Base-by-base conservation (phyloP, 2,797 vertebrate species). In the Cephalopachus bancanus region DNA sequence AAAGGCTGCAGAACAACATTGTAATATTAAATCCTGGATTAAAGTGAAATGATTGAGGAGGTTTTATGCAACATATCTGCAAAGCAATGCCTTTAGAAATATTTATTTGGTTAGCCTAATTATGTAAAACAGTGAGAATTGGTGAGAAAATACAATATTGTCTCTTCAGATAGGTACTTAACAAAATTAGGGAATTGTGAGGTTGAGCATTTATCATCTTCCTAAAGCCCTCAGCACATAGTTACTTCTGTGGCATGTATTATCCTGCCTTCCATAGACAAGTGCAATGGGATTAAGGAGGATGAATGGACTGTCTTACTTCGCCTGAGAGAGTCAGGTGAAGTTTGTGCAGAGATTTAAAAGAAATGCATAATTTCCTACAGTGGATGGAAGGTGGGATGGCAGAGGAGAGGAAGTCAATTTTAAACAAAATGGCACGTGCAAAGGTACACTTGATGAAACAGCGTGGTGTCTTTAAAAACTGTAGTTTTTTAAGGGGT, bases 31-130 rank as follows among this genome's bases (percentile, higher is more conserved):
- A 94, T 64, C 33, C 60, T 60, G 19, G 20, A 79, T 91, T 78
- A 75, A 94, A 60, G 69, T 51, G 49, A 83, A 97, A 83, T 75
- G 30, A 79, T 93, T 74, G 69, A 93, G 71, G 17, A 88, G n/a
- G 69, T 11, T 89, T 65, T 49, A 59, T 80, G 65, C 90, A 65
- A 81, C 17, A 6, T 30, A 55, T 71, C 57, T 90, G 62, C 53
- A 96, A 91, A 88, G 20, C 20, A 64, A 51, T 91, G 15, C 30
- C 88, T 81, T 95, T 65, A 85, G 51, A 93, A 83, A 92, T 84
- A 88, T 69, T 94, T 83, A 67, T 84, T 94, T 93, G 33, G 12
- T 94, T 83, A 83, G 15, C 26, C 0, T 91, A 91, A 94, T 83
- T 80, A 93, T 88, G 75, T 62, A 91, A 88, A 96, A 62, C 60